Base-by-base conservation (phyloP, 2,113 vertebrate genomes). In the Calyptommatus sinebrachiatus region DNA sequence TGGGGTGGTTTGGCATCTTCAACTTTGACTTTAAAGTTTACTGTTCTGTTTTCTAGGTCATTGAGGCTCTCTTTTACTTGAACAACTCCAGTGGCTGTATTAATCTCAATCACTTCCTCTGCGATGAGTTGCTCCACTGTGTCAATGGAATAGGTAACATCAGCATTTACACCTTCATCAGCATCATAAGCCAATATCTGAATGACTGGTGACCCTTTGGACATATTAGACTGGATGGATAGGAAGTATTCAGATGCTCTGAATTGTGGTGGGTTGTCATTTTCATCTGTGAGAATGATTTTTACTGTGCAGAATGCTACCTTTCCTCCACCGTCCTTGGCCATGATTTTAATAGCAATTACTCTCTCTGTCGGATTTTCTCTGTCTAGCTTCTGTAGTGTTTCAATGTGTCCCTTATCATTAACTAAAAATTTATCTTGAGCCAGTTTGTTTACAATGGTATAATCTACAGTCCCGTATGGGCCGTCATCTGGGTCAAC, bases 271-370 rank as follows among this genome's bases (percentile, higher is more conserved):
- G 96, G 88, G 21, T 99, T 99, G 92, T 99, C 98, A 41, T 99
- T 99, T 89, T 99, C 97, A 5, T 99, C 98, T 0, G 97, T 98
- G 53, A 99, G 96, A 70, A 99, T 99, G 71, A 99, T 98, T 91
- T 97, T 98, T 29, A 99, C 97, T 0, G 97, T 98, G 91, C 98
- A 99, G 89, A 99, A 99, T 0, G 96, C 98, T 81, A 98, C 98
- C 84, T 94, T 97, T 11, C 98, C 98, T 2, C 98, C 98, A 0
- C 97, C 97, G 3, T 99, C 98, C 85, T 96, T 97, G 41, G 98
- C 98, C 98, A 99, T 98, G 50, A 99, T 95, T 92, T 98, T 99
- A 87, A 99, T 97, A 35, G 97, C 97, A 18, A 99, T 97, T 53
- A 99, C 96, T 76, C 96, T 96, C 86, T 99, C 98, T 4, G 95